phyloP scores from a whole-genome alignment of 1,140 invertebrate species.

The Drosophila persimilis region DNA sequence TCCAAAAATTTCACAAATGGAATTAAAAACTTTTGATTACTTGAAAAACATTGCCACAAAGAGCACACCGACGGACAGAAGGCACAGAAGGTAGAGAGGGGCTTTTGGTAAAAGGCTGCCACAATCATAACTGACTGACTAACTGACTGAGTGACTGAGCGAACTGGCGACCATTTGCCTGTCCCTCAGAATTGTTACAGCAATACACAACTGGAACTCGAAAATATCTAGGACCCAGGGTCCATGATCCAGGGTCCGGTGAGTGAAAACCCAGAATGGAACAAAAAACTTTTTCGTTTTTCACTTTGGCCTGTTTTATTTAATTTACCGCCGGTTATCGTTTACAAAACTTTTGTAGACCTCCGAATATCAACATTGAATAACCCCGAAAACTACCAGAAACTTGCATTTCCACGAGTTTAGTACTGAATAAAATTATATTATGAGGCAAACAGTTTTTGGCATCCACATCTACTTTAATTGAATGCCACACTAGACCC shows the following conservation, averaged over 20 bases:
- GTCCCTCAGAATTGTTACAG: constrained; percentile 27
- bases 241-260: background rate
- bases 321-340: constrained; percentile 18
- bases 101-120: constrained; percentile 37
- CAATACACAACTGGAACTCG: background rate
- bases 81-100: constrained; percentile 10
- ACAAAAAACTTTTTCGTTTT: constrained; percentile 32
- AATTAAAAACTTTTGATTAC: constrained; percentile 70
- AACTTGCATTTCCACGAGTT: too few relatives aligned
- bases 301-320: constrained; percentile 26
- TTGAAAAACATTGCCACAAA: constrained; percentile 35
- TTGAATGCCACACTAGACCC: too few relatives aligned
- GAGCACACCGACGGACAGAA: background rate
- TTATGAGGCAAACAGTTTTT: too few relatives aligned
- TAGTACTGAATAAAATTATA: background rate
- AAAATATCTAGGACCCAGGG: background rate
- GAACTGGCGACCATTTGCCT: constrained; percentile 23
- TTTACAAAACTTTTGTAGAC: too few relatives aligned
- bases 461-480: too few relatives aligned
- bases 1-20: constrained; percentile 38
- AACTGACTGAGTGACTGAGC: constrained; percentile 30
- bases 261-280: constrained; percentile 6
- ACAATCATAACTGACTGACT: constrained; percentile 48
- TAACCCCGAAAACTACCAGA: too few relatives aligned
- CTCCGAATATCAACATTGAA: too few relatives aligned